phyloP scores from a whole-genome alignment of 2,797 vertebrate species.

The Eulemur rubriventer region DNA sequence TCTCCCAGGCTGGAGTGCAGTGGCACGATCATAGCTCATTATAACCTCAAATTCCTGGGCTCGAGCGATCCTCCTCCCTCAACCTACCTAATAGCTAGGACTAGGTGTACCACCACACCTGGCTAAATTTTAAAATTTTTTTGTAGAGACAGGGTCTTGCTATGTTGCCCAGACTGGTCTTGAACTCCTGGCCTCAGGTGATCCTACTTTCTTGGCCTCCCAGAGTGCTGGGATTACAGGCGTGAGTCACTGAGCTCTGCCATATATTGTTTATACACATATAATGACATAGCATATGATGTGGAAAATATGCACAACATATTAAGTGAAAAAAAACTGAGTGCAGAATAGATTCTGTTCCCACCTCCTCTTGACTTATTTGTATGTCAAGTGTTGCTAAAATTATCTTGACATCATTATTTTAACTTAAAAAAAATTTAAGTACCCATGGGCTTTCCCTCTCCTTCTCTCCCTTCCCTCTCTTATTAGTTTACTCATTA shows the following conservation, averaged over 20 bases:
- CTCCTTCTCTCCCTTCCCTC: not conserved
- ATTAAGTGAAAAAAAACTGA: not conserved
- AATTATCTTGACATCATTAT: not conserved
- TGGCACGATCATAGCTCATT: not conserved
- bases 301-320: not conserved
- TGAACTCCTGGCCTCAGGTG: not conserved
- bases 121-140: not conserved
- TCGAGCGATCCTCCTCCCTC: not conserved
- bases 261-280: not conserved
- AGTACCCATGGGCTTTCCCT: not conserved
- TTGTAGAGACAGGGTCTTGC: not conserved
- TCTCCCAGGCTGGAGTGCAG: not conserved
- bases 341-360: not conserved
- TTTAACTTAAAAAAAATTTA: not conserved
- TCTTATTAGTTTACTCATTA: constrained; percentile 36
- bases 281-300: not conserved
- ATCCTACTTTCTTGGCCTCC: not conserved
- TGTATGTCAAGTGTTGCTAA: not conserved
- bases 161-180: not conserved
- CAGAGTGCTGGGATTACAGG: not conserved
- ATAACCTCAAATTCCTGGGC: not conserved
- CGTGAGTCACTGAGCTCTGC: not conserved
- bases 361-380: not conserved
- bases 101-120: not conserved
- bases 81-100: not conserved